phyloP scores from a whole-genome alignment of 2,888 invertebrate genomes.

The Nesidiocoris tenuis region DNA sequence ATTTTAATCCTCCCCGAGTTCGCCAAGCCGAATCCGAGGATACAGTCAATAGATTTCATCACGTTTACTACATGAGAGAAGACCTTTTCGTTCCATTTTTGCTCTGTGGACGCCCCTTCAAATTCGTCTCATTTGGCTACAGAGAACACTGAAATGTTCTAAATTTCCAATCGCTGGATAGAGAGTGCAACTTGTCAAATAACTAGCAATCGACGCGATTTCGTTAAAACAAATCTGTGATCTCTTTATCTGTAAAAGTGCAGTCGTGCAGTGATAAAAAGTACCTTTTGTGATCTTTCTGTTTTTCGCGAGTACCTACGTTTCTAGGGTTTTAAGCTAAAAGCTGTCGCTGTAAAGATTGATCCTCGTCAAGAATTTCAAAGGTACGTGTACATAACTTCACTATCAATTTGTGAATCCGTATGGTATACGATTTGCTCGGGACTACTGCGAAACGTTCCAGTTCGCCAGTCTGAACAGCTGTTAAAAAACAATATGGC shows the following conservation, averaged over 20 bases:
- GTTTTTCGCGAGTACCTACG: too few relatives aligned
- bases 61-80: constrained; percentile 43
- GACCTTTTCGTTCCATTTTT: constrained; percentile 41
- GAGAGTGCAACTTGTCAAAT: not conserved
- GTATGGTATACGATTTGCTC: too few relatives aligned
- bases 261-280: constrained; percentile 29
- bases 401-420: too few relatives aligned
- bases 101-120: constrained; percentile 42
- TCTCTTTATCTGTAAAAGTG: constrained; percentile 24
- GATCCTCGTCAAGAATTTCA: too few relatives aligned
- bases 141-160: constrained; percentile 43
- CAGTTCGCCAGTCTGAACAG: too few relatives aligned
- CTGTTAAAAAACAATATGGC: too few relatives aligned
- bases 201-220: not conserved
- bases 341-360: too few relatives aligned
- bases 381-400: too few relatives aligned
- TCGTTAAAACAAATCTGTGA: constrained; percentile 23
- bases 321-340: too few relatives aligned
- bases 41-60: constrained; percentile 39
- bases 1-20: constrained; percentile 29
- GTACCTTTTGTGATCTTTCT: not conserved
- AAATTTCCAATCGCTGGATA: constrained; percentile 5
- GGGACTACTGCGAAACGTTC: too few relatives aligned
- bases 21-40: constrained; percentile 29
- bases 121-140: constrained; percentile 41